Conservation (phyloP, 2,113 vertebrate genomes). For the Brachionichthys hirsutus region DNA sequence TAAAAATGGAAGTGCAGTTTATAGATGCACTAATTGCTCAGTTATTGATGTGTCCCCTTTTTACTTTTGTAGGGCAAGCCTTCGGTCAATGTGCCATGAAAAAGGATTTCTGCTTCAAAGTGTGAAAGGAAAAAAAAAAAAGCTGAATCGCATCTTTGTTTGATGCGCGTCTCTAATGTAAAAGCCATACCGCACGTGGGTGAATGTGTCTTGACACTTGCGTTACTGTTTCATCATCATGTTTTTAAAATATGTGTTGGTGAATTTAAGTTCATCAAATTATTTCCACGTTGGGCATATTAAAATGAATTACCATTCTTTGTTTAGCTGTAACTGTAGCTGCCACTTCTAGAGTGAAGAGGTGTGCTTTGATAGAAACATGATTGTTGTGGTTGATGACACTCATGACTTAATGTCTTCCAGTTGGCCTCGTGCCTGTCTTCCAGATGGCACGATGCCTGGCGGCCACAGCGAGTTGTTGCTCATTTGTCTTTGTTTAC, state of each 20-base stretch:
- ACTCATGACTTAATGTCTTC: constrained; percentile 75
- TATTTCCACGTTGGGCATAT: constrained; percentile 4
- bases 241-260: not conserved
- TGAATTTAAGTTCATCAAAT: constrained; percentile 12
- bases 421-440: constrained; percentile 74
- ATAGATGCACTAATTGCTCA: constrained; percentile 78
- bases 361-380: constrained; percentile 66
- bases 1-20: constrained; percentile 70
- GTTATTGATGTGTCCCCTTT: constrained; percentile 74
- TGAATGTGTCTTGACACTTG: not conserved
- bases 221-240: not conserved
- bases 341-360: constrained; percentile 55
- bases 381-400: constrained; percentile 76
- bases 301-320: constrained; percentile 34
- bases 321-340: constrained; percentile 37
- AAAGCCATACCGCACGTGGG: too few relatives aligned
- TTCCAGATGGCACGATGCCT: constrained; percentile 74
- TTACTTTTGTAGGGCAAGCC: constrained; percentile 66
- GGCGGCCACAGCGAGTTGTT: constrained; percentile 55
- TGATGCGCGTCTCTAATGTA: not conserved
- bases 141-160: too few relatives aligned
- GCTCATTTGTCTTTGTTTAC: constrained; percentile 61
- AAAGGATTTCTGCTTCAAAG: constrained; percentile 35
- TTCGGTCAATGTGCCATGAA: constrained; percentile 62
- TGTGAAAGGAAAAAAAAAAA: constrained; percentile 12